A percentile compares a stretch with the other conserved stretches of the same genome.
Evolutionary conservation across 2,888 invertebrate species (phyloP).

Genomic region (Stenodema calcarata): DNA sequence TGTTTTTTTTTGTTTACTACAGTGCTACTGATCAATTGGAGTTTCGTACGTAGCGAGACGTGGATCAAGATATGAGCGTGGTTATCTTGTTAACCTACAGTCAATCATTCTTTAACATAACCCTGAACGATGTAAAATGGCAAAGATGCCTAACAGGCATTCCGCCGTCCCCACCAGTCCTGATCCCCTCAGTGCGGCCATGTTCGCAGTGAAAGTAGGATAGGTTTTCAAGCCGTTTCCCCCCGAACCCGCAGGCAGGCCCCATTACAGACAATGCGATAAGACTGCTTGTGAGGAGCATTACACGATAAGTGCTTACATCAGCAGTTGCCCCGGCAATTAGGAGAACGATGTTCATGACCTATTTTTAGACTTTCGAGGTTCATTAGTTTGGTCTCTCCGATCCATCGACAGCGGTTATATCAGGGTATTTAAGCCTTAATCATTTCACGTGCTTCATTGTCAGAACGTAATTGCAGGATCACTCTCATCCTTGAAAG

Average conservation of each 20-base stretch:
- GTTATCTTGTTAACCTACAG: background rate
- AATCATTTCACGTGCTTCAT: background rate
- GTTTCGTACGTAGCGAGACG: no score
- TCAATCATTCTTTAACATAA: background rate
- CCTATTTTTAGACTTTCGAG: background rate
- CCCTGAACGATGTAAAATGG: background rate
- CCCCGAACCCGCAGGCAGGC: background rate
- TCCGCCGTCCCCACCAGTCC: background rate
- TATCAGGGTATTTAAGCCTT: background rate
- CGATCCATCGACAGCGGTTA: background rate
- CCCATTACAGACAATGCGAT: slow-evolving; percentile 9
- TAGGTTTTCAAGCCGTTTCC: background rate
- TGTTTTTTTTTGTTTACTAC: no score
- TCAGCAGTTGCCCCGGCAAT: background rate
- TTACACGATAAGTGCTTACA: slow-evolving; percentile 4
- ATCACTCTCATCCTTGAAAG: background rate
- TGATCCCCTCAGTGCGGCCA: background rate
- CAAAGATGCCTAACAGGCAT: background rate
- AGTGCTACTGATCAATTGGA: no score
- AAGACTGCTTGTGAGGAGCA: background rate
- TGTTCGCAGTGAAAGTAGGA: slow-evolving; percentile 5
- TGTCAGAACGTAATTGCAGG: background rate
- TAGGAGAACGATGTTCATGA: background rate
- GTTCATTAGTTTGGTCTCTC: background rate
- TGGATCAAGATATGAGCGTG: background rate